A percentile compares a stretch with the other conserved stretches of the same genome.
phyloP scores from a whole-genome alignment of 2,888 invertebrate species.

The Lacanobia wlatinum region DNA sequence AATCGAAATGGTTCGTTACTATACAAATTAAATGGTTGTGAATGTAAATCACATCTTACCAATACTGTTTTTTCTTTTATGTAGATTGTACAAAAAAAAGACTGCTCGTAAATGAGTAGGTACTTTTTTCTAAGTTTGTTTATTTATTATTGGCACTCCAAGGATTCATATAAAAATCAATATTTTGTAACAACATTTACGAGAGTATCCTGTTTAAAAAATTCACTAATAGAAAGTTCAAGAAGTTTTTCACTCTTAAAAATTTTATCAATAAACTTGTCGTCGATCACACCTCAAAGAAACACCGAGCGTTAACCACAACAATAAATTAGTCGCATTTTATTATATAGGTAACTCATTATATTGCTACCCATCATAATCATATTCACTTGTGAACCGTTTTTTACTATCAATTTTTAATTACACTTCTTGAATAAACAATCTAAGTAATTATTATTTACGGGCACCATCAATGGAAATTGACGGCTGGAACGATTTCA shows the following conservation, averaged over 20 bases:
- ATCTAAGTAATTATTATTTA: slow-evolving; percentile 52
- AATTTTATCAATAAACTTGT: neutral
- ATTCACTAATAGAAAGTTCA: neutral
- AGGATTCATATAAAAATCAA: no score
- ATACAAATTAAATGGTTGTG: slow-evolving; percentile 4
- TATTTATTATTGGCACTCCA: no score
- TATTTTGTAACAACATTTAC: no score
- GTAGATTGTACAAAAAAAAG: neutral
- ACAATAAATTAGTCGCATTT: slow-evolving; percentile 20
- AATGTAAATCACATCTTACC: neutral
- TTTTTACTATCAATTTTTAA: slow-evolving; percentile 42
- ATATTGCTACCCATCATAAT: slow-evolving; percentile 14
- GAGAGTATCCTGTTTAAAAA: no score
- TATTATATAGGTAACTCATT: neutral
- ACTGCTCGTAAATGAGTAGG: no score
- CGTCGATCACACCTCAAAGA: neutral
- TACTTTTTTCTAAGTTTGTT: neutral
- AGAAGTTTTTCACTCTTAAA: neutral
- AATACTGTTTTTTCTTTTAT: neutral
- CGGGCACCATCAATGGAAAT: slow-evolving; percentile 53
- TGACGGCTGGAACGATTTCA: slow-evolving; percentile 58
- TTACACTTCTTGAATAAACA: slow-evolving; percentile 45
- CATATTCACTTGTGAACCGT: slow-evolving; percentile 41
- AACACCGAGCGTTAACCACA: neutral
- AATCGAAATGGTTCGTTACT: slow-evolving; percentile 19